Evolutionary conservation across 2,797 vertebrate genomes (phyloP), one percentile per base, ranked within the genome.

Genomic region (Gymnoscopelus microlampas): DNA sequence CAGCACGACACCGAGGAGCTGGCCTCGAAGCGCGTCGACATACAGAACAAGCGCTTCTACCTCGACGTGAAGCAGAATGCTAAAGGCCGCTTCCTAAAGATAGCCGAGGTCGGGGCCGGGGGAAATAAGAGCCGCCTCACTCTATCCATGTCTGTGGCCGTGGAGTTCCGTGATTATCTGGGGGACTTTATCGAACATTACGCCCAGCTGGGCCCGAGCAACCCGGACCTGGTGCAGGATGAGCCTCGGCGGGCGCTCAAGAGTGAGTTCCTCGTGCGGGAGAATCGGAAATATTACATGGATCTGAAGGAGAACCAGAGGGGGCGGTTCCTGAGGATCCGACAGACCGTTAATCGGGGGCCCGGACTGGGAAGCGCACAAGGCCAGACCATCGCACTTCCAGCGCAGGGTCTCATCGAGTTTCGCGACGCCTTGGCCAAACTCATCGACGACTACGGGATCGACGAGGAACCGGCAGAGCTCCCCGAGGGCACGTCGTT

Each of bases 151-250:
- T 94, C 97, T 1, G 97, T 98, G 50, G 97, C 97, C 70, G 97
- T 92, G 88, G 97, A 98, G 94, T 98, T 98, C 93, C 97, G 97
- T 86, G 97, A 99, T 85, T 99, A 98, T 82, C 94, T 98, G 92
- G 97, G 97, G 83, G 97, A 98, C 92, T 99, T 99, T 94, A 98
- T 98, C 94, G 97, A 98, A 93, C 97, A 98, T 92, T 98, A 98
- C 94, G 97, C 97, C 66, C 97, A 98, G 90, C 93, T 98, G 87
- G 96, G 96, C 90, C 97, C 97, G 75, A 95, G 92, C 89, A 96
- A 97, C 93, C 97, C 97, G 70, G 96, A 98, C 92, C 89, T 96
- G 73, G 95, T 95, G 91, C 95, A 96, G 92, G 97, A 98, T 89
- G 97, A 97, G 94, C 97, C 97, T 73, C 93, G 97, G 89, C 95